phyloP scores from a whole-genome alignment of 2,888 invertebrate genomes.

The Agapostemon virescens region DNA sequence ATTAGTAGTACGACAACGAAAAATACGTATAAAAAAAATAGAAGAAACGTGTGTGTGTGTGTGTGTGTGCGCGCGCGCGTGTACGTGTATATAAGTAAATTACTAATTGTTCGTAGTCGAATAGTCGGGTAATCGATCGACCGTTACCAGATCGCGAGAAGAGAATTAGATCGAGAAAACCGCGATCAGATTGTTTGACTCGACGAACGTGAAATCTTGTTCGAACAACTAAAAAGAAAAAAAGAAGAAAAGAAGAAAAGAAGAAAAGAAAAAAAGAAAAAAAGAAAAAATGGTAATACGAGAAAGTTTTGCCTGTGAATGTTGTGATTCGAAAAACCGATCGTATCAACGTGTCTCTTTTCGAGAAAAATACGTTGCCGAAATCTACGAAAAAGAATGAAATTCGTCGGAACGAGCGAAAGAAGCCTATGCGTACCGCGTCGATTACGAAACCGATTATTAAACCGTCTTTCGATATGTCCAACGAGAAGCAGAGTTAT shows the following conservation, averaged over 20 bases:
- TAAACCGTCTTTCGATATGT: constrained; percentile 33
- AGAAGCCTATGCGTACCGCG: constrained; percentile 3
- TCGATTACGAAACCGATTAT: constrained; percentile 32
- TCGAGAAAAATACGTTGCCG: background rate
- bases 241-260: too few relatives aligned
- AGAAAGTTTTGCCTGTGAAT: background rate
- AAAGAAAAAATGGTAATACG: too few relatives aligned
- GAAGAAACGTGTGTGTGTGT: too few relatives aligned
- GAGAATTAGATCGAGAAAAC: background rate
- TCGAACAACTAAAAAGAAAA: background rate
- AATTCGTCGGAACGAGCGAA: constrained; percentile 2
- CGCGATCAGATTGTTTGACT: background rate
- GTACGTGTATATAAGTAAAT: background rate
- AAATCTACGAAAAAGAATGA: background rate
- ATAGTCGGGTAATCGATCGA: constrained; percentile 19
- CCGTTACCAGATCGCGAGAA: background rate
- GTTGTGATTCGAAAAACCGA: background rate
- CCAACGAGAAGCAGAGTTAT: constrained; percentile 37
- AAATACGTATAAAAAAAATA: too few relatives aligned
- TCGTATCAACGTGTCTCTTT: too few relatives aligned
- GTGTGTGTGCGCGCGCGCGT: too few relatives aligned
- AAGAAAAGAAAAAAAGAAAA: too few relatives aligned
- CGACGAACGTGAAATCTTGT: background rate
- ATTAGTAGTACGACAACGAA: constrained; percentile 54
- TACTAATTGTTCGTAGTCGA: constrained; percentile 15